Evolutionary conservation across 1,140 invertebrate species (phyloP), one percentile per base, ranked within the genome.

Genomic region (Brachionus rotundiformis): DNA sequence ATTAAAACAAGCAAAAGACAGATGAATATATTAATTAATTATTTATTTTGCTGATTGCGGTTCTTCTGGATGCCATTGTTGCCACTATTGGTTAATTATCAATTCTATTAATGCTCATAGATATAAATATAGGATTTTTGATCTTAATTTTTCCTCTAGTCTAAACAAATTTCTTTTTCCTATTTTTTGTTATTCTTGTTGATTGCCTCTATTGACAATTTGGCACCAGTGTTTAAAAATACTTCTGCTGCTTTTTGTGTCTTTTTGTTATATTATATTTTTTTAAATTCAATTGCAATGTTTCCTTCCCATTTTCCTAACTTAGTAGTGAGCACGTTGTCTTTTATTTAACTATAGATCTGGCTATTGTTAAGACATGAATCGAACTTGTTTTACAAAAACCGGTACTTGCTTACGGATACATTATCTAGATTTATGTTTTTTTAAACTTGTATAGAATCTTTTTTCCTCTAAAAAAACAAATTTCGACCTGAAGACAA

Each of bases 1-100:
- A 68, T 33, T 27, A 68, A 68, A 68, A 68, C 27, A 31, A 68
- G n/a, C 27, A 68, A 68, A 68, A 68, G 29, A 33, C 63, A 68
- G 63, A 68, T 68, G 63, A 68, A 68, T 68, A 49, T 49, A 68
- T 68, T 68, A 68, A 68, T 68, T 68, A 68, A 68, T 68, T 68
- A 68, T 68, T 68, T 68, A n/a, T 68, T 68, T 68, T 68, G 63
- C 25, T 68, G 63, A 33, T 68, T 33, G 63, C 31, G n/a, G 63
- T 23, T 49, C 16, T 49, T 49, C 16, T 23, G 1, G 16, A 49
- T 49, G 16, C 29, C 63, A 33, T 68, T 63, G 59, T 63, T 25
- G 59, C 27, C 59, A 63, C 11, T 29, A 25, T 29, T 63, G 25
- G 23, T 63, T 63, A 19, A 63, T 63, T 68, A 68, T 68, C 63